phyloP scores from a whole-genome alignment of 2,113 vertebrate genomes.

The Hyperoodon ampullatus region DNA sequence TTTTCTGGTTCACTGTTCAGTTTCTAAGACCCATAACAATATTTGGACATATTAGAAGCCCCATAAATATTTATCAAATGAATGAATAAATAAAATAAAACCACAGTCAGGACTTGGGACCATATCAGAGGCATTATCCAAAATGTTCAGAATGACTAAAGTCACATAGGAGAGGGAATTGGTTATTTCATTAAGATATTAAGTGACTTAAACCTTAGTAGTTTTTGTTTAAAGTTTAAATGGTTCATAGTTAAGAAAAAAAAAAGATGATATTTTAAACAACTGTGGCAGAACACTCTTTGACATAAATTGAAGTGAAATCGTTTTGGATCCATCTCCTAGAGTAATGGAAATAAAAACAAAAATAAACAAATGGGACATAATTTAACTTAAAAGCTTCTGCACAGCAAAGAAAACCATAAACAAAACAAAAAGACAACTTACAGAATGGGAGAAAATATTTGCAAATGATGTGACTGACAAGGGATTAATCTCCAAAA shows the following conservation, averaged over 20 bases:
- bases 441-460: too few species aligned
- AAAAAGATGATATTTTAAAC: neutral
- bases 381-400: too few species aligned
- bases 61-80: neutral
- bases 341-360: too few species aligned
- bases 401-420: too few species aligned
- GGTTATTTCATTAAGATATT: neutral
- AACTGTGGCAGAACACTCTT: neutral
- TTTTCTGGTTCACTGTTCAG: neutral
- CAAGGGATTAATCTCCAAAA: too few species aligned
- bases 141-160: neutral
- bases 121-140: neutral
- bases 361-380: too few species aligned
- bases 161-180: neutral
- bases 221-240: neutral
- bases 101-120: rapidly evolving
- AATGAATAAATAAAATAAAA: neutral
- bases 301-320: too few species aligned
- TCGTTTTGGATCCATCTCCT: too few species aligned
- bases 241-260: neutral
- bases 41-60: rapidly evolving
- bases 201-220: neutral
- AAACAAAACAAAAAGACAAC: too few species aligned
- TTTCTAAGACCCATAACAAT: neutral
- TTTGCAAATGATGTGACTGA: too few species aligned